Evolutionary conservation across 2,113 vertebrate genomes (phyloP), one percentile per base, ranked within the genome.

Genomic region (Sapayoa aenigma): DNA sequence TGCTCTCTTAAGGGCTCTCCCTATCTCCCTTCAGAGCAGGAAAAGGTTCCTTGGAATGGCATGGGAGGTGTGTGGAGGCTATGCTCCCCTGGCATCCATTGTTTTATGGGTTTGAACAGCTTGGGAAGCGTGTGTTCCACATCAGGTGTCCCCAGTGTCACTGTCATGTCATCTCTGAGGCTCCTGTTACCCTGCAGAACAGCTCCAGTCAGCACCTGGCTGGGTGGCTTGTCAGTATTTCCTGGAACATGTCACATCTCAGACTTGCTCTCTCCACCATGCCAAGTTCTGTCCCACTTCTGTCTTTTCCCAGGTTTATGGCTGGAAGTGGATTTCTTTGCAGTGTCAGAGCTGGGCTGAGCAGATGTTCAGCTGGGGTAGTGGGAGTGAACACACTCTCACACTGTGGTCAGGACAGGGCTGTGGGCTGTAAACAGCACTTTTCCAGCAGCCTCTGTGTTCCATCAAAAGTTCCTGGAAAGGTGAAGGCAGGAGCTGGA

Each of bases 381-480:
- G 71, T 73, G 82, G 87, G 74, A 72, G 47, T 21, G 71, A 59
- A 39, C 2, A 1, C 6, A 16, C 16, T 47, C 33, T 58, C 37
- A 14, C 18, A 2, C 59, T 19, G 1, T 0, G 18, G 77, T 31
- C 60, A 59, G 71, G 14, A 30, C 59, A 42, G 67, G 59, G 49
- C 68, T 91, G 68, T 24, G 20, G 60, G 72, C 37, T 74, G 69
- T 89, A 89, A 89, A 74, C 94, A 93, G 59, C 87, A 74, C 68
- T 96, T 86, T 2, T 27, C n/a, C 59, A 82, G 85, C 46, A 62
- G 69, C 12, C 44, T 65, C 93, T 96, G 89, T 5, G 20, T 71
- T 93, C 77, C n/a, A 55, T 86, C 92, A 89, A 37, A 50, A 68
- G 74, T 59, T 78, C 66, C 62, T 95, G 90, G 72, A 58, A 75